Evolutionary conservation across 2,113 vertebrate species (phyloP).

Genomic region (Gobio gobio): DNA sequence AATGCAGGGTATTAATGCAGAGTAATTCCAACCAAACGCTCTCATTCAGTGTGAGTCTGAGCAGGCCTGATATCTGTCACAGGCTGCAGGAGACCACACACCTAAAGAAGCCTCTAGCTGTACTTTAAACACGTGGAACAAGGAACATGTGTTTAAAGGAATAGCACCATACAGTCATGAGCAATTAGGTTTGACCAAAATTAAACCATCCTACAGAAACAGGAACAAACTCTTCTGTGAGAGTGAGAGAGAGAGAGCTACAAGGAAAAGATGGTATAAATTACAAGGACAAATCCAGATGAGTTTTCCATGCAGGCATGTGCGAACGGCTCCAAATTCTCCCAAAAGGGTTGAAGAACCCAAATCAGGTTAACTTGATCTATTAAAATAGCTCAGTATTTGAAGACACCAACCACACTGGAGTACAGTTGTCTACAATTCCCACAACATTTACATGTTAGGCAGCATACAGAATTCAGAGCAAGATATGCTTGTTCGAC

Average conservation of each 20-base stretch:
- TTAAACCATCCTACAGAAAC: background rate
- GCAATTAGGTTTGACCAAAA: background rate
- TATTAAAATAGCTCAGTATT: conserved; percentile 12
- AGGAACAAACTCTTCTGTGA: background rate
- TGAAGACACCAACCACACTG: background rate
- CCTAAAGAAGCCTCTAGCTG: conserved; percentile 3
- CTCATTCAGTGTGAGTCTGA: background rate
- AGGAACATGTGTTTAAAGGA: background rate
- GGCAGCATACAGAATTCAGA: background rate
- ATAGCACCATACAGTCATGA: background rate
- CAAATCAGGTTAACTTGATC: conserved; percentile 17
- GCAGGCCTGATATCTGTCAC: background rate
- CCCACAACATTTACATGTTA: background rate
- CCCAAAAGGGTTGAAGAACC: background rate
- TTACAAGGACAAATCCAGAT: background rate
- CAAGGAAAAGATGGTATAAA: background rate
- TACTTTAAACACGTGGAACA: background rate
- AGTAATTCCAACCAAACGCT: background rate
- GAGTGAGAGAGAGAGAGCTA: background rate
- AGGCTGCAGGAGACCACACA: conserved; percentile 20
- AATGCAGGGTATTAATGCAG: background rate
- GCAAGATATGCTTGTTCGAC: background rate
- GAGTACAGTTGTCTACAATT: background rate
- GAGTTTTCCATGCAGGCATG: conserved; percentile 9
- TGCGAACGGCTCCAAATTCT: background rate